Evolutionary conservation across 92 coral and sea anemone species (phyloP), one percentile per base, ranked within the genome.

Genomic region (Porites divaricata): DNA sequence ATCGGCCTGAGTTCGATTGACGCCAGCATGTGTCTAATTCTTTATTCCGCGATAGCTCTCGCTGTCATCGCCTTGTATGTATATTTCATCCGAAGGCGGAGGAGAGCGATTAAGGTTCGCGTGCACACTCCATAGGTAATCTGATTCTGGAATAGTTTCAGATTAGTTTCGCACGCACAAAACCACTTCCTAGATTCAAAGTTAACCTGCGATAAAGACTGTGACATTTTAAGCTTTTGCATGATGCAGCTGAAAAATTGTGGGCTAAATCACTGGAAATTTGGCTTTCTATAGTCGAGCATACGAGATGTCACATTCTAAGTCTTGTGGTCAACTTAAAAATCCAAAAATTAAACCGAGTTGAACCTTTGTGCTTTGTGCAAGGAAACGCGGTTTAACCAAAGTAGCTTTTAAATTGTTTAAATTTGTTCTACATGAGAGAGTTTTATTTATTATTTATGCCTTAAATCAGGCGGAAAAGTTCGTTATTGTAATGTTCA

Each of bases 1-100:
- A 86, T 97, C 65, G 95, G 97, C 68, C 79, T 97, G 79, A 95
- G 80, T 45, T 74, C 86, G 66, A 80, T 92, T 26, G 99, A 97
- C 64, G 90, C 99, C 20, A 97, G 99, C 75, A 75, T 97, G 72
- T 97, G 99, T 88, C 86, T 97, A 9, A 92, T 97, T 73, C 89
- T 97, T 9, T 97, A 97, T 63, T 86, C 95, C 4, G 81, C 94
- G 11, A 95, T 95, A 6, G 95, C 95, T 35, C 53, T 93, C 15
- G 93, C 82, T 15, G 88, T 97, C 19, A 86, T 93, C n/a, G 95
- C 93, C 70, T 56, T 95, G 89, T 97, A 97, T 78, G 77, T 97
- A 41, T 97, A 97, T 65, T 91, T 97, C 80, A 92, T 97, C 52
- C 93, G 97, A 68, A 90, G 94, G 76, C 89, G 98, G 58, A 84